Base-by-base conservation (phyloP, 2,113 vertebrate species). In the Dromiciops gliroides region DNA sequence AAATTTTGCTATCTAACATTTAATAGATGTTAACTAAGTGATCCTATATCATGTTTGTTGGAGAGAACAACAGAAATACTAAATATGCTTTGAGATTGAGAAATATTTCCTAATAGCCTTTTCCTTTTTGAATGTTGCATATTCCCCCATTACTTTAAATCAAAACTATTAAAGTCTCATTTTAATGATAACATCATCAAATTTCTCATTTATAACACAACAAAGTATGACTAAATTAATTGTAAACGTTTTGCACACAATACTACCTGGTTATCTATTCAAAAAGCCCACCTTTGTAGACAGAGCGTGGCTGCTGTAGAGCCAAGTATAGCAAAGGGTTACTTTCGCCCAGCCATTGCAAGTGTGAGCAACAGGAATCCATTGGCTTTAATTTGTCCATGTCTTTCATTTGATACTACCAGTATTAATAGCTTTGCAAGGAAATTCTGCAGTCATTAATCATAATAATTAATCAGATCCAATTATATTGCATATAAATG, bases 381-480 rank as follows among this genome's bases (percentile, higher is more conserved):
- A 97, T 96, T 98, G 98, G 96, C 98, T 99, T 99, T 99, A 99
- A 99, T 99, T 99, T 99, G 98, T 99, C 98, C 98, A 96, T 98
- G 99, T 99, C 99, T 99, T 98, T 98, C 98, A 98, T 99, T 99
- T 99, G 98, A 99, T 99, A 99, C 98, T 98, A 97, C 96, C 98
- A 98, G 98, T 99, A 99, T 99, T 99, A 99, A 99, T 99, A 99
- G 99, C 99, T 99, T 98, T 98, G 98, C 99, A 98, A 98, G 98
- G 98, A 99, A 99, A 99, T 98, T 99, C 98, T 98, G 99, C 98
- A 99, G 99, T 98, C 99, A 99, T 99, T 99, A 99, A 99, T 99
- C 99, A 99, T 99, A 99, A 99, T 99, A 99, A 99, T 99, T 99
- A 99, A 99, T 99, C 99, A 99, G 99, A 99, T 99, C 99, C 99